Evolutionary conservation across 2,113 vertebrate genomes (phyloP), one percentile per base, ranked within the genome.

Genomic region (Cranoglanis bouderius): DNA sequence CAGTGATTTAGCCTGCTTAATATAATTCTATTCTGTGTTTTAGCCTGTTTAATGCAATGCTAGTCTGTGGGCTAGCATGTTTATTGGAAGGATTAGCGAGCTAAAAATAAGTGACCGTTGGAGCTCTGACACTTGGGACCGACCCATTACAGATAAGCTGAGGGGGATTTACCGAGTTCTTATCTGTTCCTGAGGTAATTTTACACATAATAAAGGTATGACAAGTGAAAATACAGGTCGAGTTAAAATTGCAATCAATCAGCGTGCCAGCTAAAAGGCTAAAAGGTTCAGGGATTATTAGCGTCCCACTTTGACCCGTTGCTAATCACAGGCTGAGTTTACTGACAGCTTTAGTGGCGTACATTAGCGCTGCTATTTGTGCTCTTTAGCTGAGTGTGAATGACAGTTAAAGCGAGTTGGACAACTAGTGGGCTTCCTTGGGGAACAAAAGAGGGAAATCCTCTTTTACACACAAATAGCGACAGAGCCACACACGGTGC

Each of bases 371-470:
- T 75, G 72, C 16, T 59, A 55, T 82, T 94, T 65, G 59, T 84
- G 91, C 4, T 57, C 91, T 94, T 93, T 93, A 94, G 93, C 93
- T 94, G 92, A 75, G 38, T 94, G 93, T 93, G 90, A 92, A 94
- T 94, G 95, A 93, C 93, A 94, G 93, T 61, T 89, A 85, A 93
- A 95, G 93, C 90, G n/a, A 57, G 85, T 94, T 90, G 92, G 91
- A 92, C 90, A 93, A 90, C 94, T 93, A 91, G 90, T 90, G 91
- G 92, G 92, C 92, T 95, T 96, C 95, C 95, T 95, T 92, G 87
- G 92, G 90, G 94, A 93, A 96, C 95, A 96, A 95, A 96, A 92
- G 86, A 94, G 92, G 95, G 95, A 96, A 95, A 96, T 96, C 95
- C 95, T 95, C 89, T 91, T 88, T 90, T 93, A 91, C 92, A 92